phyloP scores from a whole-genome alignment of 2,888 invertebrate genomes.

The Flexamia atlantica region DNA sequence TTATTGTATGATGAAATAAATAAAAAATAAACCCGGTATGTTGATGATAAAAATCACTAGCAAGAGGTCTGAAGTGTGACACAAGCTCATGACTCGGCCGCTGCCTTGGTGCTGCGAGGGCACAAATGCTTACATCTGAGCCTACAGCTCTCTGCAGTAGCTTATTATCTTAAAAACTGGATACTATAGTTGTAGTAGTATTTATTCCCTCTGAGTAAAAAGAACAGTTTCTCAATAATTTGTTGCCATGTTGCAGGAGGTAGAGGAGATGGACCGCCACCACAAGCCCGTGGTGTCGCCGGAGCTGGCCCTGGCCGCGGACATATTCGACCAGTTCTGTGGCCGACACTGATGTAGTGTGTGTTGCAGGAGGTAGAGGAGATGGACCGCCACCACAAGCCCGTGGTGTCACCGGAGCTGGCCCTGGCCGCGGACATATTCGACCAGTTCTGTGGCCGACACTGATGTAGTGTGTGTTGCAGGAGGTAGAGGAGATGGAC shows the following conservation, averaged over 20 bases:
- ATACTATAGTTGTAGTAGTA: too few species aligned
- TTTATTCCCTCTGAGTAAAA: too few species aligned
- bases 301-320: slow-evolving; percentile 86
- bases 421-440: slow-evolving; percentile 92
- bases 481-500: slow-evolving; percentile 61
- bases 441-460: slow-evolving; percentile 94
- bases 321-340: slow-evolving; percentile 95
- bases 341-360: slow-evolving; percentile 81
- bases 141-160: too few species aligned
- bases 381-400: slow-evolving; percentile 69
- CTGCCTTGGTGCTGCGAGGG: too few species aligned
- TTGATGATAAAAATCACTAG: too few species aligned
- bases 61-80: too few species aligned
- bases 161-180: too few species aligned
- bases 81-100: too few species aligned
- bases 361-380: slow-evolving; percentile 46
- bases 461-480: slow-evolving; percentile 75
- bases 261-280: slow-evolving; percentile 57
- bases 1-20: too few species aligned
- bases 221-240: too few species aligned
- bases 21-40: too few species aligned
- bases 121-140: too few species aligned
- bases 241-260: slow-evolving; percentile 21
- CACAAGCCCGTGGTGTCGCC: slow-evolving; percentile 73
- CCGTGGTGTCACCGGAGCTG: slow-evolving; percentile 76